Evolutionary conservation across 1,140 invertebrate genomes (phyloP).

Genomic region (Ostrea edulis): DNA sequence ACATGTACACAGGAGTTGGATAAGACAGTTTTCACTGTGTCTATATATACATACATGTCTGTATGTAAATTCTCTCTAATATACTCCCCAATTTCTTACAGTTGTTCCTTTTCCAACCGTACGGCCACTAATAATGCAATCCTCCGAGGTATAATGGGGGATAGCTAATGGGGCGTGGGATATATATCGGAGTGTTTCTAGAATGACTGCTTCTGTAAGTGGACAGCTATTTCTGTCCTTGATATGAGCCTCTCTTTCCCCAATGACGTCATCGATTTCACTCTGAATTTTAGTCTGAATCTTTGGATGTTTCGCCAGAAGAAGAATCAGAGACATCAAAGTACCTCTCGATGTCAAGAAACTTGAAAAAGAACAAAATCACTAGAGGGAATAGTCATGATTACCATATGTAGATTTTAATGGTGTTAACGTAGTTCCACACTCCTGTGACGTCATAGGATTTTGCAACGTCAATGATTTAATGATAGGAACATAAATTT

Average conservation of each 20-base stretch:
- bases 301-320: too few species aligned
- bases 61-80: background rate
- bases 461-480: too few species aligned
- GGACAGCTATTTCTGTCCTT: background rate
- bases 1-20: background rate
- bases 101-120: background rate
- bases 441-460: too few species aligned
- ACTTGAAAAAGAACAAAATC: too few species aligned
- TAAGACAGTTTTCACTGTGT: background rate
- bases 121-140: background rate
- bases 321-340: too few species aligned
- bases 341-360: too few species aligned
- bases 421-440: too few species aligned
- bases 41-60: background rate
- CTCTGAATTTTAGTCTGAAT: too few species aligned
- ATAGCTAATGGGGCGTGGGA: background rate
- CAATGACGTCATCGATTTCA: too few species aligned
- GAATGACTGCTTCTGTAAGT: background rate
- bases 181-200: constrained; percentile 40
- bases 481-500: too few species aligned
- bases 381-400: too few species aligned
- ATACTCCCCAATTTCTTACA: background rate
- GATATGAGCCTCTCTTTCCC: background rate
- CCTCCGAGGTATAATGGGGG: constrained; percentile 24
- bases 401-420: too few species aligned